Conservation (phyloP, 2,888 invertebrate species). For the Drosophila mettleri region DNA sequence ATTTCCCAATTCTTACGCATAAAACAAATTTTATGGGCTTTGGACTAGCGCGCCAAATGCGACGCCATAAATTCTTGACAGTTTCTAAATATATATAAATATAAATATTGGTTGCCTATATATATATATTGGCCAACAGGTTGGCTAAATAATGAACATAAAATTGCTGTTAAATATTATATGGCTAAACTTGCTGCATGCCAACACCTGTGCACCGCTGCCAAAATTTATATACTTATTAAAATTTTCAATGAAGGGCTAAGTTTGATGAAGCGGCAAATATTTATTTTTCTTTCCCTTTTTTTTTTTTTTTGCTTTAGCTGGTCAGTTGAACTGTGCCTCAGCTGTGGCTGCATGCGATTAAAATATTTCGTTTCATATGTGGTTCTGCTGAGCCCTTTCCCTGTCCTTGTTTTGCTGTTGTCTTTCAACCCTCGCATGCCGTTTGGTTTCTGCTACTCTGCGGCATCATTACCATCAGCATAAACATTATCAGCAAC, state of each 20-base stretch:
- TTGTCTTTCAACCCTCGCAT: conserved; percentile 1
- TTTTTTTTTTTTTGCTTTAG: too few relatives aligned
- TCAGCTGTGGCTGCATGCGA: conserved; percentile 33
- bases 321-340: conserved; percentile 34
- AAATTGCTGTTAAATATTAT: conserved; percentile 40
- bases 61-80: conserved; percentile 50
- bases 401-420: neutral
- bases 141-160: conserved; percentile 41
- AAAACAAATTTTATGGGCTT: conserved; percentile 67
- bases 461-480: conserved; percentile 41
- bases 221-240: conserved; percentile 23
- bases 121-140: conserved; percentile 57
- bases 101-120: neutral
- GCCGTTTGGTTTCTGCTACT: conserved; percentile 22
- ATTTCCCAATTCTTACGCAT: conserved; percentile 41
- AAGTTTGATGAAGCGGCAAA: conserved; percentile 25
- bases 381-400: conserved; percentile 18
- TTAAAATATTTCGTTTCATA: conserved; percentile 54
- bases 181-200: conserved; percentile 41
- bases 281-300: conserved; percentile 11
- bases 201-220: conserved; percentile 48
- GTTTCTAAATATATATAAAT: neutral
- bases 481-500: conserved; percentile 43
- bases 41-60: conserved; percentile 42
- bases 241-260: conserved; percentile 56